Evolutionary conservation across 1,140 invertebrate species (phyloP), one percentile per base, ranked within the genome.

Genomic region (Euglossa dilemma): DNA sequence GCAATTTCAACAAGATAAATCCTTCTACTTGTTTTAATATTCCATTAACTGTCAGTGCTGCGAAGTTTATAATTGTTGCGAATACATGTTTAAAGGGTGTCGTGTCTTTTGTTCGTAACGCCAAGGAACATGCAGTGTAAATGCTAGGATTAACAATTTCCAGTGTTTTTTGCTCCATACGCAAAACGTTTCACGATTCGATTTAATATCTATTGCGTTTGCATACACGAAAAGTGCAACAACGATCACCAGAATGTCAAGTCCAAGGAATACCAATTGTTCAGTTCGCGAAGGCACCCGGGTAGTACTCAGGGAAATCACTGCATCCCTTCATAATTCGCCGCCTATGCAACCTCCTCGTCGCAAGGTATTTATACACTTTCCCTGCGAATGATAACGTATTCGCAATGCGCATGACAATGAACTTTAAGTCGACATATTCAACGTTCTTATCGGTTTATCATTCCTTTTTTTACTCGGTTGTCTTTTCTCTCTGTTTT

Each of bases 301-400:
- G 52, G 88, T 92, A 5, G 87, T 92, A 59, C 76, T 93, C 14
- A 87, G 90, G 25, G 92, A 92, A 77, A 92, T 92, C 57, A 93
- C 92, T 20, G 92, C 91, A n/a, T 87, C 87, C 16, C 85, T 92
- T 52, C 89, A 92, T 18, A 92, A 92, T 86, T 92, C 91, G 14
- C 70, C 92, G n/a, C 87, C 87, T 12, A 74, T 73, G 57, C 85
- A 86, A 45, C 36, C 84, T 28, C 56, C 80, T n/a, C 82, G 76
- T 12, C 76, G 47, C 76, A 92, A 91, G 86, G 92, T 92, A 89
- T 72, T 86, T 57, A 50, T 36, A 64, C 16, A 14, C 75, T 81
- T 16, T 61, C 45, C 6, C 18, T 59, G 28, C 11, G 47, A 72
- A 57, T 25, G 80, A 74, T 83, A 57, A 70, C 36, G 12, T n/a